Evolutionary conservation across 2,797 vertebrate genomes (phyloP), one percentile per base, ranked within the genome.

Genomic region (Microcaecilia unicolor): DNA sequence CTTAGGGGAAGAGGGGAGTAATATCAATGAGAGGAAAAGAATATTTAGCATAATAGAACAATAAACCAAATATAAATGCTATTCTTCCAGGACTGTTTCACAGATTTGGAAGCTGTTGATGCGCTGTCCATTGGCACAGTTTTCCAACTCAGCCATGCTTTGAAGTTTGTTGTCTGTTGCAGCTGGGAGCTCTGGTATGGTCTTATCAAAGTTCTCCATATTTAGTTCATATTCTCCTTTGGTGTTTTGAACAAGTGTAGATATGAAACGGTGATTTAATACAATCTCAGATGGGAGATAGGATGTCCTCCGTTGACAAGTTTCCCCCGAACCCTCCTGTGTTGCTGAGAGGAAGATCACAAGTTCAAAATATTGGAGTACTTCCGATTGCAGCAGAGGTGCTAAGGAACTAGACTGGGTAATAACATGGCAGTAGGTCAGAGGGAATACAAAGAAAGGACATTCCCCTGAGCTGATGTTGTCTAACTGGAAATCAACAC

Each of bases 291-390:
- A 87, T 1, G 84, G 81, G 13, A 97, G 74, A 41, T 97, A 98
- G 41, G 96, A 99, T 22, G 94, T 97, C 71, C 91, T 92, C 70
- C 90, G 91, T 44, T 97, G 92, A 44, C 91, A 98, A 1, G 69
- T 83, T 64, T 97, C 90, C 11, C 93, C 94, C 9, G 93, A 95
- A 52, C 89, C 85, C 50, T 98, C 95, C 62, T 97, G 91, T 41
- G 88, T 72, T 11, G 93, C 93, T 1, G 93, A 90, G 24, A 99
- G 79, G 54, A 94, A 97, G 28, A 98, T 45, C 3, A 98, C 92
- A 48, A 99, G 50, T 69, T 99, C 96, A 47, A 93, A 95, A 52
- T 91, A 27, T 8, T 44, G 12, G 23, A 41, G 8, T 8, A 53
- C 68, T 48, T 88, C 85, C 27, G 85, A 77, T 22, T 83, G 83